Evolutionary conservation across 2,113 vertebrate species (phyloP).

Genomic region (Mesocricetus auratus): DNA sequence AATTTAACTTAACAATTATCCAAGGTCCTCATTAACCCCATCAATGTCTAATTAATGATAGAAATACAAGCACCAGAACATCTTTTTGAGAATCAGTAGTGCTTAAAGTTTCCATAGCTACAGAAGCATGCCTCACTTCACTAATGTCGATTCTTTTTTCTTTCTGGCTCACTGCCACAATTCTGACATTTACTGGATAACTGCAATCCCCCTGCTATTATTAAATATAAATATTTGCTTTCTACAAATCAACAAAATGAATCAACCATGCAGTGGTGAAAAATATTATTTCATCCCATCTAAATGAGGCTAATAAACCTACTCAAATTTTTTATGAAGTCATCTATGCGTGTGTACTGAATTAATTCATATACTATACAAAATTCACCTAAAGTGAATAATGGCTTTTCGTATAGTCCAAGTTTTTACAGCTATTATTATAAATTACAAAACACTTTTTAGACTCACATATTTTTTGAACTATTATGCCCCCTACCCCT

Average conservation of each 20-base stretch:
- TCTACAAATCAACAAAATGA: slow-evolving; percentile 75
- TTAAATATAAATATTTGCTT: slow-evolving; percentile 74
- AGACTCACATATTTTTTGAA: not conserved
- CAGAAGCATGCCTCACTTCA: slow-evolving; percentile 60
- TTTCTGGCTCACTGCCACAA: slow-evolving; percentile 70
- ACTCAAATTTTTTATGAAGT: slow-evolving; percentile 61
- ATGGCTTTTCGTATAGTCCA: slow-evolving; percentile 12
- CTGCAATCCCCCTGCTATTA: slow-evolving; percentile 60
- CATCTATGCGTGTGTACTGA: not conserved
- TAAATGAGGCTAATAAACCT: slow-evolving; percentile 52
- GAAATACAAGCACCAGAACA: slow-evolving; percentile 55
- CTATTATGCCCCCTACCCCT: not conserved
- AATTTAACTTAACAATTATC: slow-evolving; percentile 58
- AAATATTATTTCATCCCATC: slow-evolving; percentile 33
- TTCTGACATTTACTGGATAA: slow-evolving; percentile 74
- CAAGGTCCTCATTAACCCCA: slow-evolving; percentile 63
- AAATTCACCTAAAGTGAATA: not conserved
- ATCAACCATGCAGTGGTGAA: slow-evolving; percentile 48
- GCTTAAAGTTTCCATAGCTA: slow-evolving; percentile 68
- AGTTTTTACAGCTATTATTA: not conserved
- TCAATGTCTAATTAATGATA: slow-evolving; percentile 69
- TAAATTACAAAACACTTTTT: slow-evolving; percentile 28
- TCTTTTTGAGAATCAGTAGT: slow-evolving; percentile 37
- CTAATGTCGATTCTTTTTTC: slow-evolving; percentile 58
- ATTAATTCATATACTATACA: not conserved